Conservation (phyloP, 2,888 invertebrate genomes). For the Bugula neritina region DNA sequence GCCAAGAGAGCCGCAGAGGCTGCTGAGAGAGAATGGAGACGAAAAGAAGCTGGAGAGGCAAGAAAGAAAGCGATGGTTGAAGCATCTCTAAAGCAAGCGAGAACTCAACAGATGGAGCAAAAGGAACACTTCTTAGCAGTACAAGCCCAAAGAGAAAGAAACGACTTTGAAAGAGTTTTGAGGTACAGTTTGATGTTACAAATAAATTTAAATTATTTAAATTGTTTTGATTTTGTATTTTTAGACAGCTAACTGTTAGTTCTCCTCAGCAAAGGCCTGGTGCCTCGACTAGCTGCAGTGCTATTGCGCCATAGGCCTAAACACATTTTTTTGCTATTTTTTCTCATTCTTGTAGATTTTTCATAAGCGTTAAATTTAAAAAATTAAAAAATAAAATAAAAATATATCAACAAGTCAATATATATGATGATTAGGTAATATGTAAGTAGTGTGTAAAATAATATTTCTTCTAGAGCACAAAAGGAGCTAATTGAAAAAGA, state of each 20-base stretch:
- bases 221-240: too few relatives aligned
- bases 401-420: too few relatives aligned
- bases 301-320: too few relatives aligned
- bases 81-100: slow-evolving; percentile 46
- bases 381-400: too few relatives aligned
- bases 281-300: too few relatives aligned
- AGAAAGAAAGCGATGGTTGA: slow-evolving; percentile 49
- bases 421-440: too few relatives aligned
- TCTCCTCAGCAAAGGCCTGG: too few relatives aligned
- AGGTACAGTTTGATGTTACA: slow-evolving; percentile 35
- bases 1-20: slow-evolving; percentile 53
- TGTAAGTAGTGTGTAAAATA: too few relatives aligned
- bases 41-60: slow-evolving; percentile 48
- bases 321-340: too few relatives aligned
- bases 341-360: too few relatives aligned
- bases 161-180: slow-evolving; percentile 52
- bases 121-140: slow-evolving; percentile 53
- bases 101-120: slow-evolving; percentile 49
- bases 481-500: slow-evolving; percentile 53
- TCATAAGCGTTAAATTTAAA: too few relatives aligned
- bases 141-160: slow-evolving; percentile 51
- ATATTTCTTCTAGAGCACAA: slow-evolving; percentile 43
- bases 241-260: too few relatives aligned
- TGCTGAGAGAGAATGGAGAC: slow-evolving; percentile 53
- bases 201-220: not conserved